These are phyloP conservation scores for Cephus nigrinus DNA, from an alignment of 2,888 invertebrate genomes.

Conservation along the genomic window DNA sequence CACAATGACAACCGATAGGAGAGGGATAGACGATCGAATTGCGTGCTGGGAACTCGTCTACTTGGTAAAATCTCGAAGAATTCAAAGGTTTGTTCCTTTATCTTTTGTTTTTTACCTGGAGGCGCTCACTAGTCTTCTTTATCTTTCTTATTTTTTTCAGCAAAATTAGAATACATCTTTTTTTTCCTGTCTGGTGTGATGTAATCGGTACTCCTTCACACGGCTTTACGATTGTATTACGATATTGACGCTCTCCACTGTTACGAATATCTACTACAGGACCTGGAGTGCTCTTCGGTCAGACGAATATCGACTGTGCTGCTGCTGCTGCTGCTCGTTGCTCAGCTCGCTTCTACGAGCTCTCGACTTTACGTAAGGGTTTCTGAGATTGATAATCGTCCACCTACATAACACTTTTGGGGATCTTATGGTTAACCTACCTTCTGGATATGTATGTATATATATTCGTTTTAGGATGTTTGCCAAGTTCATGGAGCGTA, in stretches of 20 bases:
- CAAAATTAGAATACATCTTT: neutral
- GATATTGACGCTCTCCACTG: neutral
- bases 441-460: neutral
- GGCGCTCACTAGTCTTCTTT: neutral
- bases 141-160: neutral
- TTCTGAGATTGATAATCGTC: neutral
- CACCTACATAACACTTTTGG: neutral
- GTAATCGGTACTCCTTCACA: neutral
- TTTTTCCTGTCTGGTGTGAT: neutral
- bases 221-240: neutral
- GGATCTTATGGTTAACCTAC: neutral
- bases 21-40: neutral
- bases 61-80: too few species aligned
- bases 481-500: neutral
- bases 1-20: neutral
- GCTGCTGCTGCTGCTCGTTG: neutral
- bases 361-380: neutral
- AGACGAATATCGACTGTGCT: neutral
- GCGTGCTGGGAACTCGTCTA: neutral
- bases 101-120: neutral
- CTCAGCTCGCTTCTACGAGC: neutral
- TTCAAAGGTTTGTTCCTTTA: neutral
- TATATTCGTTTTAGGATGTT: neutral
- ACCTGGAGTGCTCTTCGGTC: neutral
- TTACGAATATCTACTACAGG: neutral